Base-by-base conservation (phyloP, 2,797 vertebrate genomes). In the Esox masquinongy region DNA sequence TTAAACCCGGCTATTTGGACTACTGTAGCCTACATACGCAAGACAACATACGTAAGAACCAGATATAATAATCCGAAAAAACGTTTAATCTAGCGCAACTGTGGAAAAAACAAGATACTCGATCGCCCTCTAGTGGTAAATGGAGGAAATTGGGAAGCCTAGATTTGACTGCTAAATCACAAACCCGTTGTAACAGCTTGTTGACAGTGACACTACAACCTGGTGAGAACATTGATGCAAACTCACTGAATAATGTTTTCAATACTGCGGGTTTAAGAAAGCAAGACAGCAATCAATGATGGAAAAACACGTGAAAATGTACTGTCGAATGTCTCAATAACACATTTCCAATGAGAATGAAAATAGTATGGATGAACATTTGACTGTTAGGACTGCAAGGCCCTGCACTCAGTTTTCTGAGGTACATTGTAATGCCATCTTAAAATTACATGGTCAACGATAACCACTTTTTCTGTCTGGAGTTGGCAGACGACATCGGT, bases 81-180 rank as follows among this genome's bases (percentile, higher is more conserved):
- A n/a, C 5, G 12, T n/a, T 59, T n/a, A n/a, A n/a, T n/a, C 9
- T 24, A 22, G n/a, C 36, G 5, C 36, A 39, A 34, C 36, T 39
- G 56, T 43, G 15, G 39, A 56, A 22, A 16, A 26, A 59, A 79
- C 59, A 47, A 90, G 77, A 86, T 87, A 77, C 88, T 87, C 72
- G 74, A 71, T 85, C 88, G 90, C 93, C 94, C 63, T 82, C 92
- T 50, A 86, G 91, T 80, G 94, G 92, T 5, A n/a, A 53, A 17
- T 0, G 0, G 19, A 29, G 0, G 24, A 61, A 84, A 59, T 7
- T 19, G 39, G 19, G 73, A 73, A 34, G 73, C 14, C 7, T 24
- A 75, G 11, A 74, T 43, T 64, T 63, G 34, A n/a, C 24, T 39
- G 29, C 34, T 29, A 47, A 26, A n/a, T 59, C 16, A 17, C 63